phyloP scores from a whole-genome alignment of 1,140 invertebrate genomes.

The Rhagoletis zephyria region DNA sequence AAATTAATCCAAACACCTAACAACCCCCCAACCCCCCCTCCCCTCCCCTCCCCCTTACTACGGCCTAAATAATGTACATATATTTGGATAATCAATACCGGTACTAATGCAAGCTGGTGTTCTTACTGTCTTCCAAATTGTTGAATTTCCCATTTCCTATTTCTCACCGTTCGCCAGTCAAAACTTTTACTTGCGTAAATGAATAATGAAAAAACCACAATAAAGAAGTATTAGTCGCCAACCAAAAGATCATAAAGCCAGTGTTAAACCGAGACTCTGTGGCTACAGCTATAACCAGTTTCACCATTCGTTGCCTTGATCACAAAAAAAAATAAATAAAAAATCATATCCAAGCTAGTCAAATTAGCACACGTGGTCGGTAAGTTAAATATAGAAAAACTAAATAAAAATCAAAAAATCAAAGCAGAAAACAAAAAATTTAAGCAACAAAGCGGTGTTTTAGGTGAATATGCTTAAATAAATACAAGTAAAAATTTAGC shows the following conservation, averaged over 20 bases:
- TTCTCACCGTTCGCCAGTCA: neutral
- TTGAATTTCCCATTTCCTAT: neutral
- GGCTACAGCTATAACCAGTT: constrained; percentile 12
- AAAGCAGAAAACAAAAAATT: neutral
- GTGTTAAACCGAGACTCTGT: neutral
- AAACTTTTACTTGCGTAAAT: too few relatives aligned
- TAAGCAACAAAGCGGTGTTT: neutral
- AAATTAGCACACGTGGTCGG: neutral
- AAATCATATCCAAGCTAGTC: neutral
- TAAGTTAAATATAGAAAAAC: neutral
- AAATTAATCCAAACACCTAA: too few relatives aligned
- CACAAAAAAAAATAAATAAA: too few relatives aligned
- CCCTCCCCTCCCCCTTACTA: too few relatives aligned
- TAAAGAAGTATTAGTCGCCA: too few relatives aligned
- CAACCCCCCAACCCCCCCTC: too few relatives aligned
- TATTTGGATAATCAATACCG: too few relatives aligned
- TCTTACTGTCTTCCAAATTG: too few relatives aligned
- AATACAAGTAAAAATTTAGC: neutral
- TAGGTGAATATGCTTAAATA: neutral
- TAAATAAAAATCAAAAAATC: neutral
- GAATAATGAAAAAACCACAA: too few relatives aligned
- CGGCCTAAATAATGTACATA: too few relatives aligned
- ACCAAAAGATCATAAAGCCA: too few relatives aligned
- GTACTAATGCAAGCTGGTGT: too few relatives aligned
- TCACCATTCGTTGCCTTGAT: neutral